These are phyloP conservation scores for Myiotriccus ornatus DNA, from an alignment of 2,797 vertebrate genomes.

Conservation along the genomic window DNA sequence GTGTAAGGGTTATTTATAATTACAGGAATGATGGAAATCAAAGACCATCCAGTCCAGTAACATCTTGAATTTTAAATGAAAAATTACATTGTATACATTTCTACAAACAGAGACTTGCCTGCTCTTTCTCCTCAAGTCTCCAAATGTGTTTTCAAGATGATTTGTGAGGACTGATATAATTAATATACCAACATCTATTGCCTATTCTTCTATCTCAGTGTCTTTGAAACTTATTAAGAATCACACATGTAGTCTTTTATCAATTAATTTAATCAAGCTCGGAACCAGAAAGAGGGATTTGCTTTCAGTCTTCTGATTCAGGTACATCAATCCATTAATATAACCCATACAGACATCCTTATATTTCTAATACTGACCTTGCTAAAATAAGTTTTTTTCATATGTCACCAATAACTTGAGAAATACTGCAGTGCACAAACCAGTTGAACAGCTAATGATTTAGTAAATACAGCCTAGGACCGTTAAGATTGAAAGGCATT, in stretches of 20 bases:
- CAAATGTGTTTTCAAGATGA: not conserved
- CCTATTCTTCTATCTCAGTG: not conserved
- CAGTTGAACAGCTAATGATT: not conserved
- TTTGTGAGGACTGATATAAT: not conserved
- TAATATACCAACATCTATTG: not conserved
- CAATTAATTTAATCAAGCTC: constrained; percentile 1
- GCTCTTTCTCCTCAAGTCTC: not conserved
- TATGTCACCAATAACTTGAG: not conserved
- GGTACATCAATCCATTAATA: not conserved
- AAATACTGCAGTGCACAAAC: not conserved
- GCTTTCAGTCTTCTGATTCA: not conserved
- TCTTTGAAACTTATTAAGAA: not conserved
- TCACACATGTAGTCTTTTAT: not conserved
- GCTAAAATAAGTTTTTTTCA: not conserved
- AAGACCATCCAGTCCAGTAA: not conserved
- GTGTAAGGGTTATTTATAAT: not conserved
- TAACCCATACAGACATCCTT: not conserved
- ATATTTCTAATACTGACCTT: not conserved
- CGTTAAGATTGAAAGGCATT: not conserved
- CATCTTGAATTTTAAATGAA: not conserved
- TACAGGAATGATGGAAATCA: not conserved
- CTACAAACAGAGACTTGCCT: not conserved
- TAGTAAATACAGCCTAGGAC: not conserved
- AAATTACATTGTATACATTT: not conserved
- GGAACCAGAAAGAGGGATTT: not conserved